Percentiles rank a stretch among this genome's conserved stretches.
Evolutionary conservation across 2,113 vertebrate genomes (phyloP).

Genomic region (Hydrolagus affinis): DNA sequence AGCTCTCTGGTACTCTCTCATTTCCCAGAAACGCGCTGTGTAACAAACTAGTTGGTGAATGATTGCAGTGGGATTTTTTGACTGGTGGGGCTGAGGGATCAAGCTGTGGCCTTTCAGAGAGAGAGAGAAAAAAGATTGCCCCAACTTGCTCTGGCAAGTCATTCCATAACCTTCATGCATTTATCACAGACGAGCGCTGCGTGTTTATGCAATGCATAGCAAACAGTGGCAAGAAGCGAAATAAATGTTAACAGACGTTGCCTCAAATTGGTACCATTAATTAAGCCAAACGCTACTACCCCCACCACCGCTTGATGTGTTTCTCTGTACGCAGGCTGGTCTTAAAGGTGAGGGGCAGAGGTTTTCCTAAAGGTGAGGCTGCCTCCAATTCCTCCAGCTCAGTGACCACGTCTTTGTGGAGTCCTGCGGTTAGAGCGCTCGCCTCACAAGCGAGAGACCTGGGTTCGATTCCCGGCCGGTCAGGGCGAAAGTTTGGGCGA

Average conservation of each 20-base stretch:
- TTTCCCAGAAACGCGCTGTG: background rate
- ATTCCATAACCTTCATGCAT: background rate
- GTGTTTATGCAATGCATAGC: background rate
- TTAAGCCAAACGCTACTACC: background rate
- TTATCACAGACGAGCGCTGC: background rate
- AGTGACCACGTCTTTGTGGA: too few relatives aligned
- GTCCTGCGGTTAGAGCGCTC: too few relatives aligned
- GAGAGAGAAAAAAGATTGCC: conserved; percentile 11
- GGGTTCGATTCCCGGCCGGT: too few relatives aligned
- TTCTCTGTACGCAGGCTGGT: background rate
- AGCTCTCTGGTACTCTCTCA: too few relatives aligned
- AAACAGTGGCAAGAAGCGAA: background rate
- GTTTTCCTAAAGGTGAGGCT: background rate
- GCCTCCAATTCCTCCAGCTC: too few relatives aligned
- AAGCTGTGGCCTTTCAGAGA: conserved; percentile 12
- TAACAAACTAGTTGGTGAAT: background rate
- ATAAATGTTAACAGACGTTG: background rate
- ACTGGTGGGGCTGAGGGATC: background rate
- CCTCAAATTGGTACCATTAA: background rate
- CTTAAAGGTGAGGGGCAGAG: background rate
- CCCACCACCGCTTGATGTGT: background rate
- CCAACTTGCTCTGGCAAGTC: conserved; percentile 1
- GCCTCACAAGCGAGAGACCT: too few relatives aligned
- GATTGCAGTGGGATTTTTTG: background rate
- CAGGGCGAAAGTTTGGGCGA: too few relatives aligned